phyloP scores from a whole-genome alignment of 2,888 invertebrate species.

The Marronus borbonicus region DNA sequence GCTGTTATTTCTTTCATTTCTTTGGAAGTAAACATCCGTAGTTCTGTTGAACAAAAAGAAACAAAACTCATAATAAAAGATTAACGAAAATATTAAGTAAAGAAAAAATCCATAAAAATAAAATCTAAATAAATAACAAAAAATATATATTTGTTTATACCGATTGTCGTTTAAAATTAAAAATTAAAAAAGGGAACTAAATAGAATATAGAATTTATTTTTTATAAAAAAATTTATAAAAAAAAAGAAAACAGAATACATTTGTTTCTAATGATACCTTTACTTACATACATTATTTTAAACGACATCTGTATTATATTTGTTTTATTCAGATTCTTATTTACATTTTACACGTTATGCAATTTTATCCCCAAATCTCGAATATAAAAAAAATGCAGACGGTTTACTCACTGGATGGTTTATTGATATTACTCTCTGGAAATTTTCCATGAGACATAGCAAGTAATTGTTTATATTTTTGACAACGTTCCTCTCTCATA shows the following conservation, averaged over 20 bases:
- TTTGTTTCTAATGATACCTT: neutral
- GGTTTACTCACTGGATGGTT: conserved; percentile 48
- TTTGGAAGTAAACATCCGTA: conserved; percentile 72
- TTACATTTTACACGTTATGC: neutral
- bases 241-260: too few species aligned
- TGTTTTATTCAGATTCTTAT: too few species aligned
- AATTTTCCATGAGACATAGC: conserved; percentile 66
- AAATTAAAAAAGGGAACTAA: too few species aligned
- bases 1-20: conserved; percentile 77
- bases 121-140: too few species aligned
- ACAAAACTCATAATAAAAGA: conserved; percentile 25
- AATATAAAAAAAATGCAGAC: too few species aligned
- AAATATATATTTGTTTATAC: too few species aligned
- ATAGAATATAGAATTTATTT: too few species aligned
- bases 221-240: too few species aligned
- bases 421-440: conserved; percentile 48
- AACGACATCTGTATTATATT: too few species aligned
- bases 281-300: too few species aligned
- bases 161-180: too few species aligned
- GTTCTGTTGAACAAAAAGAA: conserved; percentile 66
- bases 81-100: neutral
- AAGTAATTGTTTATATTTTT: conserved; percentile 69
- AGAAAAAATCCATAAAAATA: neutral
- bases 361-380: neutral
- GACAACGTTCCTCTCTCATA: conserved; percentile 69